Conservation (phyloP, 1,140 invertebrate species). For the Sinella curviseta region DNA sequence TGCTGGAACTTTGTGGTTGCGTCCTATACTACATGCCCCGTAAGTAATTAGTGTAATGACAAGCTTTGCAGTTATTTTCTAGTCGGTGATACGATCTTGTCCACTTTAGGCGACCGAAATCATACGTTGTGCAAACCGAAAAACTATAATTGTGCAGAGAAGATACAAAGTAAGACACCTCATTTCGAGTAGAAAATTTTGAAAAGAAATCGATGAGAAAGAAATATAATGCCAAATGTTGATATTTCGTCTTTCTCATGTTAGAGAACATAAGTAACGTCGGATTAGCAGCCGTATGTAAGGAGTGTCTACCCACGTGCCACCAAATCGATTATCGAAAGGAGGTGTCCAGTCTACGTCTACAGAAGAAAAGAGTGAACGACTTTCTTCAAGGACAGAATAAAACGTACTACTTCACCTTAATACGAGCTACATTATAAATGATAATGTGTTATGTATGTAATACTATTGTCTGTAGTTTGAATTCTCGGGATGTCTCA, state of each 20-base stretch:
- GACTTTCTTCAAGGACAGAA: neutral
- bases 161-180: neutral
- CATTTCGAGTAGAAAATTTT: too few species aligned
- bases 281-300: neutral
- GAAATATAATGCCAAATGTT: neutral
- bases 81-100: too few species aligned
- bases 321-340: neutral
- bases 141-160: neutral
- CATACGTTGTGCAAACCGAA: neutral
- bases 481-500: slow-evolving; percentile 21
- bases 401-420: neutral
- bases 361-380: neutral
- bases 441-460: neutral
- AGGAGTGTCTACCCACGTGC: neutral
- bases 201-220: too few species aligned
- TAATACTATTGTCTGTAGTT: neutral
- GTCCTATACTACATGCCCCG: slow-evolving; percentile 1
- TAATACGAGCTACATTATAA: neutral
- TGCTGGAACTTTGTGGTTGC: neutral
- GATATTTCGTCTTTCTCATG: neutral
- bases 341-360: neutral
- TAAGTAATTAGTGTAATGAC: too few species aligned
- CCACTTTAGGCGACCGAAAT: too few species aligned
- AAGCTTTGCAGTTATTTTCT: too few species aligned
- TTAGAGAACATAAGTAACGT: neutral